Evolutionary conservation across 2,888 invertebrate species (phyloP).

Genomic region (Nemapogon koenigi): DNA sequence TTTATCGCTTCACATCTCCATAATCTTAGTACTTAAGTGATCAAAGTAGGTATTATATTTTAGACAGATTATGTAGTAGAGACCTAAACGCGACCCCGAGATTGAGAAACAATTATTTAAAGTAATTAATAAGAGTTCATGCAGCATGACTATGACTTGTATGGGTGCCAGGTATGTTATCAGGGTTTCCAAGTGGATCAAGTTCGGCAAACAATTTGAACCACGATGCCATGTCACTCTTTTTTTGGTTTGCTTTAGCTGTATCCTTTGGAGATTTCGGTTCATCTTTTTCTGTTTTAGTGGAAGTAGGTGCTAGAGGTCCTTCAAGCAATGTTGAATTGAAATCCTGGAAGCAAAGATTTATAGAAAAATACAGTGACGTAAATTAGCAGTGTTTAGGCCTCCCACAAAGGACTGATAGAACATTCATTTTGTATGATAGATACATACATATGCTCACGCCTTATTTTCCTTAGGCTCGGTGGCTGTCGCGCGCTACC

Average conservation of each 20-base stretch:
- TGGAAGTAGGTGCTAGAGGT: conserved; percentile 26
- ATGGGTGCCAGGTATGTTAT: conserved; percentile 54
- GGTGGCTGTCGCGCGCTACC: too few species aligned
- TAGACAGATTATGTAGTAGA: too few species aligned
- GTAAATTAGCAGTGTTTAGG: too few species aligned
- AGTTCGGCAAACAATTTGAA: conserved; percentile 91
- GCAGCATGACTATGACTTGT: conserved; percentile 59
- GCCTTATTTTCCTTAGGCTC: too few species aligned
- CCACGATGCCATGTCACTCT: conserved; percentile 72
- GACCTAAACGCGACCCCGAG: too few species aligned
- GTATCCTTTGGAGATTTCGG: conserved; percentile 19
- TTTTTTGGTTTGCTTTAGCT: conserved; percentile 40
- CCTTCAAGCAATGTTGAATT: conserved; percentile 26
- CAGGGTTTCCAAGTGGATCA: conserved; percentile 90
- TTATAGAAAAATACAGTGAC: neutral
- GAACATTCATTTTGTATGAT: too few species aligned
- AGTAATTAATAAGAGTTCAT: conserved; percentile 21
- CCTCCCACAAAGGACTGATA: too few species aligned
- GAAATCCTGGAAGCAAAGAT: conserved; percentile 29
- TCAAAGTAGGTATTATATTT: too few species aligned
- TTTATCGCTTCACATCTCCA: too few species aligned
- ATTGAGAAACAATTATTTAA: neutral
- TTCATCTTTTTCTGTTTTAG: conserved; percentile 13
- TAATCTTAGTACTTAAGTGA: too few species aligned
- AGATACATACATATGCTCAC: too few species aligned